A percentile compares a stretch with the other conserved stretches of the same genome.
These are phyloP conservation scores for Knipowitschia caucasica DNA, from an alignment of 2,797 vertebrate genomes.

Conservation along the genomic window DNA sequence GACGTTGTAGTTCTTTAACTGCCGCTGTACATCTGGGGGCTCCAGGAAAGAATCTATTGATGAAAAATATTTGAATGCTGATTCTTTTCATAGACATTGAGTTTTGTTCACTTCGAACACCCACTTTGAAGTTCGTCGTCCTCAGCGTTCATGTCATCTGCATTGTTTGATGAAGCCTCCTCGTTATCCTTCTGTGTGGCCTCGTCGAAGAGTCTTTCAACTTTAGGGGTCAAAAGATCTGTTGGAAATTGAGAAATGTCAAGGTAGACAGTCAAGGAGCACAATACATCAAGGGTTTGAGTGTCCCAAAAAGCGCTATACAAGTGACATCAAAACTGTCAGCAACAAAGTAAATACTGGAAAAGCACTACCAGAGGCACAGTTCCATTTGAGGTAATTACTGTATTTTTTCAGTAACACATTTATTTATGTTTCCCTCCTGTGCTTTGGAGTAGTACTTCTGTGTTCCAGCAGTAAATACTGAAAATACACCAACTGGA, in stretches of 20 bases:
- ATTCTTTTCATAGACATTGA: not conserved
- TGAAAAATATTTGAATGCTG: conserved; percentile 19
- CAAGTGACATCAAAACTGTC: too few species aligned
- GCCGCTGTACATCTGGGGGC: conserved; percentile 87
- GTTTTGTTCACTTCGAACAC: conserved; percentile 9
- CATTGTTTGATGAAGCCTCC: conserved; percentile 73
- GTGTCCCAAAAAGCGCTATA: too few species aligned
- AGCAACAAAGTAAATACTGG: too few species aligned
- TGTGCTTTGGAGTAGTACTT: too few species aligned
- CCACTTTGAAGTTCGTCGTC: conserved; percentile 42
- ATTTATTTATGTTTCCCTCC: too few species aligned
- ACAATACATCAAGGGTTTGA: too few species aligned
- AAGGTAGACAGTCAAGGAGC: too few species aligned
- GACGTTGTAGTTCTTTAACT: conserved; percentile 85
- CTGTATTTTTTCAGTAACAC: too few species aligned
- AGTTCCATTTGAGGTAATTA: too few species aligned
- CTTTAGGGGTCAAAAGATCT: conserved; percentile 67
- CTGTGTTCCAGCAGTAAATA: not conserved
- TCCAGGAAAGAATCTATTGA: conserved; percentile 81
- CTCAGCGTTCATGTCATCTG: conserved; percentile 66
- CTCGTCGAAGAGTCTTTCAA: conserved; percentile 77
- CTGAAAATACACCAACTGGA: not conserved
- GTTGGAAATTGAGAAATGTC: not conserved
- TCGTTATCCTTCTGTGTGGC: conserved; percentile 70
- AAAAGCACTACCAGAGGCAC: too few species aligned